These are phyloP conservation scores for Catalaphyllia jardinei DNA, from an alignment of 64 coral and sea anemone species.

Conservation along the genomic window DNA sequence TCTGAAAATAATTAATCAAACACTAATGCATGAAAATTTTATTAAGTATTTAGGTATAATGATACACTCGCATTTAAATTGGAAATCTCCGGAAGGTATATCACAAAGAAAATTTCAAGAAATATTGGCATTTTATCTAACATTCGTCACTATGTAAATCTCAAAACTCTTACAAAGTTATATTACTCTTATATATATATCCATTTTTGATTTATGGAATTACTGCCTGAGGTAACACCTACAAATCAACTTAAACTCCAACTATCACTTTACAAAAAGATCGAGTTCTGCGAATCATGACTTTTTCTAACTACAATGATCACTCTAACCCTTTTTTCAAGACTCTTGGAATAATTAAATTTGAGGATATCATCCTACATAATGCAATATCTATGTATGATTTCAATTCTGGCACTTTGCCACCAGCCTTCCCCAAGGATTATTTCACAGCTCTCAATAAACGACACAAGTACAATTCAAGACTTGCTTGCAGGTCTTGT, in stretches of 20 bases:
- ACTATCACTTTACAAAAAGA: not conserved
- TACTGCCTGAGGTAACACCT: not conserved
- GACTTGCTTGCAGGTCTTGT: not conserved
- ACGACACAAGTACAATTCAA: conserved; percentile 26
- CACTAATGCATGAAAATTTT: not conserved
- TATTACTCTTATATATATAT: not conserved
- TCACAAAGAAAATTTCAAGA: not conserved
- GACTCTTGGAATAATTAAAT: not conserved
- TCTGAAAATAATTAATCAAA: not conserved
- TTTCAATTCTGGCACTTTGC: conserved; percentile 15
- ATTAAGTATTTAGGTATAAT: conserved; percentile 11
- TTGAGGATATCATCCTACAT: conserved; percentile 6
- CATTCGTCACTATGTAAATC: not conserved
- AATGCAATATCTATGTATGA: conserved; percentile 17
- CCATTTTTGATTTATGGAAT: not conserved
- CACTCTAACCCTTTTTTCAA: not conserved
- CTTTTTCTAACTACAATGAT: not conserved
- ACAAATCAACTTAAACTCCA: not conserved
- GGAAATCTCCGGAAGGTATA: not conserved
- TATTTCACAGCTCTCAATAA: conserved; percentile 9
- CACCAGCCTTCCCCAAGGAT: not conserved
- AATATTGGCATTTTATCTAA: no score
- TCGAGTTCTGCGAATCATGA: not conserved
- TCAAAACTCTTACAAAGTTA: not conserved
- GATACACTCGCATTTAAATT: not conserved